Evolutionary conservation across 2,797 vertebrate genomes (phyloP).

Genomic region (Eidolon dupreanum): DNA sequence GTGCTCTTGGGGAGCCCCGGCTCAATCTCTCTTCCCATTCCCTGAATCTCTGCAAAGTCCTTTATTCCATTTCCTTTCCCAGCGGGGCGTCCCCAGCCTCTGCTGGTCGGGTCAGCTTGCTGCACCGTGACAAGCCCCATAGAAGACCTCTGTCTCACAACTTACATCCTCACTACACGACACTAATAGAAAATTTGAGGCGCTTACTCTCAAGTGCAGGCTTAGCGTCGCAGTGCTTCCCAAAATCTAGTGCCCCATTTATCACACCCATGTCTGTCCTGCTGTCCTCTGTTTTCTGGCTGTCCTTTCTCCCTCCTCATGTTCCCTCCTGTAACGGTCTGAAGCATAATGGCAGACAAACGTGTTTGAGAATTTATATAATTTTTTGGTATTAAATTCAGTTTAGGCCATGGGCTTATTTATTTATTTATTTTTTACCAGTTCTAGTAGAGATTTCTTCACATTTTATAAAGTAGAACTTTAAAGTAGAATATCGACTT

Average conservation of each 20-base stretch:
- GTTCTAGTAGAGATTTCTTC: not conserved
- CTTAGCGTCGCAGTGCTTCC: not conserved
- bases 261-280: not conserved
- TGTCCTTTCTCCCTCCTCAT: not conserved
- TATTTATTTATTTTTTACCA: not conserved
- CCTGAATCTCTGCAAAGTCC: not conserved
- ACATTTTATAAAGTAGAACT: not conserved
- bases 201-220: not conserved
- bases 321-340: not conserved
- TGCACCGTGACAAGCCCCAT: not conserved
- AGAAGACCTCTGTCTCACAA: not conserved
- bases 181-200: not conserved
- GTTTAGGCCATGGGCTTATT: not conserved
- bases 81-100: not conserved
- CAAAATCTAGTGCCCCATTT: not conserved
- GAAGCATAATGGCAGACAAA: not conserved
- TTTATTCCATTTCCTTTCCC: not conserved
- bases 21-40: not conserved
- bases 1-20: not conserved
- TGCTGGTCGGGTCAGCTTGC: not conserved
- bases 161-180: not conserved
- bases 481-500: conserved; percentile 1
- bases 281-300: not conserved
- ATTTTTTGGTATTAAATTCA: not conserved
- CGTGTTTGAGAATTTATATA: not conserved